phyloP scores from a whole-genome alignment of 2,797 vertebrate species.

The Salarias fasciatus region DNA sequence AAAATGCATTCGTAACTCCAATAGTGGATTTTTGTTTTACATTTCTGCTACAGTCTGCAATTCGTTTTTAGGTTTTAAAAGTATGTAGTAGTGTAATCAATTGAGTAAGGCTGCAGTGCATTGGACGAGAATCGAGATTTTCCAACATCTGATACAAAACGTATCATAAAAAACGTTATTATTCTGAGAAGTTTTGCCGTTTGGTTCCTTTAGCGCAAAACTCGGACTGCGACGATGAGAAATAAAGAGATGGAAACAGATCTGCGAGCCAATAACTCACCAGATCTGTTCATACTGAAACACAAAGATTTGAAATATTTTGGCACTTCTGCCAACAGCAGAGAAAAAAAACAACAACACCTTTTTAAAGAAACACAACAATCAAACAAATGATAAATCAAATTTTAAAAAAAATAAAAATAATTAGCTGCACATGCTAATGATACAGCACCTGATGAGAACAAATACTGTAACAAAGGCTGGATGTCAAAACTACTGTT shows the following conservation, averaged over 20 bases:
- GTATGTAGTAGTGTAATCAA: slow-evolving; percentile 5
- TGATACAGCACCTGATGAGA: slow-evolving; percentile 67
- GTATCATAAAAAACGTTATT: neutral
- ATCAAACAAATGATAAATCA: slow-evolving; percentile 43
- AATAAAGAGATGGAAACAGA: neutral
- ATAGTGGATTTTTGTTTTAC: slow-evolving; percentile 10
- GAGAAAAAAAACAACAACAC: slow-evolving; percentile 15
- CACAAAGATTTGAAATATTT: slow-evolving; percentile 43
- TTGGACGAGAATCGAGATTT: neutral
- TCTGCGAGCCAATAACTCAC: neutral
- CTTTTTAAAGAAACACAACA: slow-evolving; percentile 51
- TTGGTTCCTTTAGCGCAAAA: slow-evolving; percentile 8
- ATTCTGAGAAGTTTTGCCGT: neutral
- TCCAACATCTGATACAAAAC: neutral
- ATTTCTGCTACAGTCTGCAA: slow-evolving; percentile 17
- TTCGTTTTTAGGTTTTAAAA: slow-evolving; percentile 12
- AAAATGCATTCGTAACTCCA: slow-evolving; percentile 17
- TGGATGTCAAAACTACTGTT: slow-evolving; percentile 63
- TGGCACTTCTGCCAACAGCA: slow-evolving; percentile 54
- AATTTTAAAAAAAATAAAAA: slow-evolving; percentile 38
- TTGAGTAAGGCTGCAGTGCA: slow-evolving; percentile 40
- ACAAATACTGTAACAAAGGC: slow-evolving; percentile 61
- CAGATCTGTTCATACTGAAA: slow-evolving; percentile 36
- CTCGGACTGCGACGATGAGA: slow-evolving; percentile 4
- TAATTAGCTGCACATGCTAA: slow-evolving; percentile 77